Percentiles rank a stretch among this genome's conserved stretches.
Conservation (phyloP, 2,113 vertebrate genomes). For the Eudyptes chrysolophus region DNA sequence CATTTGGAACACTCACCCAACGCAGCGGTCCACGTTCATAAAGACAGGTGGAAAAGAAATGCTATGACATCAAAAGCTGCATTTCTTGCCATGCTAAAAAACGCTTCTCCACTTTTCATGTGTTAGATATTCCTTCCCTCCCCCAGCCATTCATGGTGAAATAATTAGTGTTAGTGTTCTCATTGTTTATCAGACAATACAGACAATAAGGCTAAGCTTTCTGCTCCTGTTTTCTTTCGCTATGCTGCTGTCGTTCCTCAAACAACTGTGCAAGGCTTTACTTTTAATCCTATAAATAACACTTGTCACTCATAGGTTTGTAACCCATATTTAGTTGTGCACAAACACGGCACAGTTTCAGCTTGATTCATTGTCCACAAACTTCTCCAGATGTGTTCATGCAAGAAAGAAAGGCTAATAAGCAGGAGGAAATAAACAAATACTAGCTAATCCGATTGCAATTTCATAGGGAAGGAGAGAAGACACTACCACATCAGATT, state of each 20-base stretch:
- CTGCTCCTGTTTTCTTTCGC: constrained; percentile 63
- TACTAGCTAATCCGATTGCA: not conserved
- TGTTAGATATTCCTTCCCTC: not conserved
- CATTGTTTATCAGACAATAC: constrained; percentile 73
- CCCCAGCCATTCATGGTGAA: constrained; percentile 55
- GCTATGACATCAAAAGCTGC: not conserved
- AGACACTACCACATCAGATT: not conserved
- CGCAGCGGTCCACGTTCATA: rapidly evolving
- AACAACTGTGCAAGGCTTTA: constrained; percentile 70
- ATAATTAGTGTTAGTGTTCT: constrained; percentile 68
- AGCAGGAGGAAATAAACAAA: constrained; percentile 28
- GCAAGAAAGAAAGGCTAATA: not conserved
- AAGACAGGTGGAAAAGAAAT: not conserved
- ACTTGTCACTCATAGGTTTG: constrained; percentile 74
- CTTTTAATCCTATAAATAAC: constrained; percentile 79
- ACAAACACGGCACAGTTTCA: constrained; percentile 65
- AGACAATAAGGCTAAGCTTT: constrained; percentile 68
- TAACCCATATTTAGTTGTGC: constrained; percentile 74
- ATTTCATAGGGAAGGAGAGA: not conserved
- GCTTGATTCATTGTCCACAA: constrained; percentile 57
- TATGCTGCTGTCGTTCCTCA: constrained; percentile 67
- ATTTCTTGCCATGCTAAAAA: not conserved
- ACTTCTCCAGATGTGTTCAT: constrained; percentile 62
- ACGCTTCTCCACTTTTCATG: not conserved
- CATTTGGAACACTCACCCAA: not conserved